A percentile compares a stretch with the other conserved stretches of the same genome.
These are phyloP conservation scores for Drosophila antonietae DNA, from an alignment of 2,888 invertebrate species.

Conservation along the genomic window DNA sequence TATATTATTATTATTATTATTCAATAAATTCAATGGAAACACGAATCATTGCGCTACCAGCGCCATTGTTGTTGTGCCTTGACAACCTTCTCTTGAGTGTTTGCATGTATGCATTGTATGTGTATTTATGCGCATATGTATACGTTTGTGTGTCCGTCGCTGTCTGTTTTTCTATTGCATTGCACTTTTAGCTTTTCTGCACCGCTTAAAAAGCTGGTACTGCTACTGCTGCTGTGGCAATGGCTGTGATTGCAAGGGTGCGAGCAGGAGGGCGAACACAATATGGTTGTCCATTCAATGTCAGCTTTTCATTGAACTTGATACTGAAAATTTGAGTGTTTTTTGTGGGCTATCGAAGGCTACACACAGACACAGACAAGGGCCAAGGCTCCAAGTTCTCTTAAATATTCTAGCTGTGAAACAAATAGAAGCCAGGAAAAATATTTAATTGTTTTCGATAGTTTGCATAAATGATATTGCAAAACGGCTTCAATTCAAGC, in stretches of 20 bases:
- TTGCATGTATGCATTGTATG: constrained; percentile 14
- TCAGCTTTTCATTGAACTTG: constrained; percentile 74
- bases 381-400: constrained; percentile 19
- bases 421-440: neutral
- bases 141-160: constrained; percentile 30
- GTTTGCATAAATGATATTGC: neutral
- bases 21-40: constrained; percentile 41
- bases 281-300: constrained; percentile 56
- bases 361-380: constrained; percentile 17
- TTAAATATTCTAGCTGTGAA: constrained; percentile 1
- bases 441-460: neutral
- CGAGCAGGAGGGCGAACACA: constrained; percentile 1
- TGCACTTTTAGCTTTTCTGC: constrained; percentile 67
- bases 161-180: constrained; percentile 48
- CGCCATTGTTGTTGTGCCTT: constrained; percentile 27
- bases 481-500: neutral
- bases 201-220: constrained; percentile 49
- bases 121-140: constrained; percentile 23
- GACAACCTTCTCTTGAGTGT: constrained; percentile 15
- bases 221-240: no score
- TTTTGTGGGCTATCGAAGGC: constrained; percentile 33
- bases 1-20: constrained; percentile 24
- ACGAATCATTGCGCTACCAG: constrained; percentile 5
- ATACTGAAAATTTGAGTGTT: constrained; percentile 64
- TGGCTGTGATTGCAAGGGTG: neutral